Base-by-base conservation (phyloP, 2,888 invertebrate species). In the Barypeithes pellucidus region DNA sequence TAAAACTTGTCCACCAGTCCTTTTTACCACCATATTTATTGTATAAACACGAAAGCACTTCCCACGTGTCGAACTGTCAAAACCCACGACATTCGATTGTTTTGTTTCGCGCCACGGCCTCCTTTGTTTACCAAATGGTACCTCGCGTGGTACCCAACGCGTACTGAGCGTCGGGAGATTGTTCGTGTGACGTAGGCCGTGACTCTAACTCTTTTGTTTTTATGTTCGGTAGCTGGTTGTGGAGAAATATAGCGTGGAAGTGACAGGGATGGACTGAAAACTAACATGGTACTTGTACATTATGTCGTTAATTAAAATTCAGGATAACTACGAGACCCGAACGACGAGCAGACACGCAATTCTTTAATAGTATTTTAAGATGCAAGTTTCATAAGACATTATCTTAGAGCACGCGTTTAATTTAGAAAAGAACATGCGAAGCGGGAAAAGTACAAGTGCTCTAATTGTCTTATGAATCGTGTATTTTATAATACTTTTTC, bases 141-240 rank as follows among this genome's bases (percentile, higher is more conserved):
- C 59, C 67, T 61, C 5, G 18, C 50, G 12, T 47, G 73, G 67
- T 54, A 59, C 59, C 43, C 20, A 36, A 47, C 67, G 50, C 73
- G 68, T 67, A 72, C 72, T 72, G 67, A 67, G 52, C 22, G 60
- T 36, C 18, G n/a, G 29, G 36, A 52, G 61, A 54, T 61, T 39
- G 54, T 41, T 47, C 39, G 60, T 52, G 70, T 73, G 54, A 67
- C 45, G 63, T 60, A 45, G 33, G 65, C 33, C 57, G 65, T 59
- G 41, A 43, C 24, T 39, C 43, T 50, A 52, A 33, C 52, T 67
- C 67, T 62, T 73, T 73, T 65, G 65, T 72, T 72, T 72, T 59
- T 59, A 63, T 62, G 54, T 68, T 20, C 63, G 67, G 68, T 63
- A 73, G 63, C 67, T 63, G 63, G 57, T 61, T 65, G 52, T 20